These are phyloP conservation scores for Drosophila pallidifrons DNA, from an alignment of 1,140 invertebrate species.

Conservation along the genomic window DNA sequence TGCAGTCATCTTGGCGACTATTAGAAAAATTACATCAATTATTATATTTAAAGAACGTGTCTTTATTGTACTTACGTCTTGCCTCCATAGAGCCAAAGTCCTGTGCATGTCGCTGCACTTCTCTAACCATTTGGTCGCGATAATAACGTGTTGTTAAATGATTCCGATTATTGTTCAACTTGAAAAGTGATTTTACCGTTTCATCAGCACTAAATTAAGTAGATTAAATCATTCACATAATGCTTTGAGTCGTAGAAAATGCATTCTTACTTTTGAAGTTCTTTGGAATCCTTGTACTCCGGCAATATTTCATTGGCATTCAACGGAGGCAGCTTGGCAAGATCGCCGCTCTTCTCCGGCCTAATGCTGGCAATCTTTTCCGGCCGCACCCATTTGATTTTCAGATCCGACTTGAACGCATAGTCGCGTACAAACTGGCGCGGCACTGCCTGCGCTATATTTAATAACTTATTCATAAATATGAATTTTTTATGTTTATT, in stretches of 20 bases:
- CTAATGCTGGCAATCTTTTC: slow-evolving; percentile 86
- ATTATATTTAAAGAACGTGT: background rate
- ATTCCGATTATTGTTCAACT: slow-evolving; percentile 86
- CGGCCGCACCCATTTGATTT: slow-evolving; percentile 88
- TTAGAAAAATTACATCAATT: slow-evolving; percentile 2
- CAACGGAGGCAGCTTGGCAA: slow-evolving; percentile 84
- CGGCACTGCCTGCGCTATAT: slow-evolving; percentile 58
- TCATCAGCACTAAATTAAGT: slow-evolving; percentile 85
- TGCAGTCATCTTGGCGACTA: slow-evolving; percentile 87
- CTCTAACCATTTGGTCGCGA: slow-evolving; percentile 84
- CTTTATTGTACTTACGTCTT: slow-evolving; percentile 83
- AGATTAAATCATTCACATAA: background rate
- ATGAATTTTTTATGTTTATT: slow-evolving; percentile 19
- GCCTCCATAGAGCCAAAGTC: slow-evolving; percentile 87
- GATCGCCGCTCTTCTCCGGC: slow-evolving; percentile 87
- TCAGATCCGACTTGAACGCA: slow-evolving; percentile 86
- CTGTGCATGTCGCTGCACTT: slow-evolving; percentile 86
- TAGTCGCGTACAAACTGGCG: slow-evolving; percentile 82
- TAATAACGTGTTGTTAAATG: slow-evolving; percentile 78
- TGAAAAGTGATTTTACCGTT: slow-evolving; percentile 87
- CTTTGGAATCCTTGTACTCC: slow-evolving; percentile 85
- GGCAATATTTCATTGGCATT: slow-evolving; percentile 77
- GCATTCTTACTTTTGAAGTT: slow-evolving; percentile 86
- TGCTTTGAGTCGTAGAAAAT: background rate
- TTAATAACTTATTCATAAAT: slow-evolving; percentile 77